phyloP scores from a whole-genome alignment of 2,113 vertebrate genomes.

The Proteles cristata region DNA sequence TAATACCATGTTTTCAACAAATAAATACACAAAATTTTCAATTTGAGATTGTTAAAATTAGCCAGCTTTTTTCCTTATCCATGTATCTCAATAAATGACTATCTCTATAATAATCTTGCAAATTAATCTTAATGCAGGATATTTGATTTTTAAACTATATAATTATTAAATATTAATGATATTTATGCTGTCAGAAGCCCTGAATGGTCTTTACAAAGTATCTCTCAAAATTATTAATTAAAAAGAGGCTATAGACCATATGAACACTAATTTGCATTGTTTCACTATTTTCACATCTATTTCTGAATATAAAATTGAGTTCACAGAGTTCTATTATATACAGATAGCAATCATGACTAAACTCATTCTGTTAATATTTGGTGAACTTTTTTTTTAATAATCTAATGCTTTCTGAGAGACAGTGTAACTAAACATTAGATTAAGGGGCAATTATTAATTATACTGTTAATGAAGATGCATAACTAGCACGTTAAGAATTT shows the following conservation, averaged over 20 bases:
- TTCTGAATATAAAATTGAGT: neutral
- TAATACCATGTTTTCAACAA: conserved; percentile 65
- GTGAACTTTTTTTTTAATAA: conserved; percentile 39
- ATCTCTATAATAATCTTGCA: conserved; percentile 27
- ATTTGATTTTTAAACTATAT: conserved; percentile 5
- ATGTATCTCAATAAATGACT: neutral
- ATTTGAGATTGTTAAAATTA: conserved; percentile 66
- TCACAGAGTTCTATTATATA: neutral
- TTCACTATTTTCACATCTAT: conserved; percentile 25
- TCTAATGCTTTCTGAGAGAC: conserved; percentile 38
- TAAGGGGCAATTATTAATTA: neutral
- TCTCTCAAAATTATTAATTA: conserved; percentile 21
- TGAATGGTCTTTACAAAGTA: neutral
- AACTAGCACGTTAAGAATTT: neutral
- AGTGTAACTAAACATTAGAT: conserved; percentile 8
- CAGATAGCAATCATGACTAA: conserved; percentile 60
- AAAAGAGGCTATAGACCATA: neutral
- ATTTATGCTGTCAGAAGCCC: conserved; percentile 57
- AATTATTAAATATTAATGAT: conserved; percentile 50
- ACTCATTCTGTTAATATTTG: conserved; percentile 21
- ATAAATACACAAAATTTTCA: conserved; percentile 61
- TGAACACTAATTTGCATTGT: neutral
- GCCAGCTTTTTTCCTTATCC: neutral
- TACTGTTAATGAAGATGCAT: conserved; percentile 49
- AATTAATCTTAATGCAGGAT: conserved; percentile 34